Base-by-base conservation (phyloP, 2,888 invertebrate species). In the Nemapogon koenigi region DNA sequence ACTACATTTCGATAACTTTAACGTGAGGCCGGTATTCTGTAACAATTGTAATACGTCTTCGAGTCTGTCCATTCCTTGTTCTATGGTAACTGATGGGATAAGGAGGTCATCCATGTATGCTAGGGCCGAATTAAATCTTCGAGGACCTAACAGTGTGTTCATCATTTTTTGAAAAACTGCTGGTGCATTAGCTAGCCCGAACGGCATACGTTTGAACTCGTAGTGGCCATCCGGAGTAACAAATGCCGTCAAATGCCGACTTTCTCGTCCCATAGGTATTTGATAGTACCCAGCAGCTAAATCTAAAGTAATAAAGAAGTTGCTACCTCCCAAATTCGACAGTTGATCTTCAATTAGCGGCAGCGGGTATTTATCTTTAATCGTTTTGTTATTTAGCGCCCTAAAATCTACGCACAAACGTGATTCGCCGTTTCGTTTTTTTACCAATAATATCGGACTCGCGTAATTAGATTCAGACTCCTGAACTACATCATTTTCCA, bases 301-400 rank as follows among this genome's bases (percentile, higher is more conserved):
- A n/a, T n/a, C n/a, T 1, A 62, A 38, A 0, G 51, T 46, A 0
- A 50, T 52, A 28, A 49, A 62, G 28, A 41, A 38, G 1, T 16
- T 35, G 25, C 50, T 47, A 2, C 47, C 49, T 1, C 43, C 22
- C 10, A 61, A 28, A 6, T 38, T 25, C 7, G 51, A 48, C 6
- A 62, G 38, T 41, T 57, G 50, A 16, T 65, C 61, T 13, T 57
- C 51, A 3, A 64, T 54, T 18, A 50, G 45, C 2, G 60, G 54
- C 18, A 61, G 36, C 0, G 57, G 57, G n/a, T n/a, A n/a, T n/a
- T n/a, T n/a, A n/a, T n/a, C n/a, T n/a, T n/a, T n/a, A n/a, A n/a
- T n/a, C n/a, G 40, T 53, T 52, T 13, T 44, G 3, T 41, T 37
- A 40, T 64, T 64, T 2, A 62, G 29, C 2, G 37, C 41, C 16